These are phyloP conservation scores for Chloroclystis v-ata DNA, from an alignment of 2,888 invertebrate genomes.

Conservation along the genomic window DNA sequence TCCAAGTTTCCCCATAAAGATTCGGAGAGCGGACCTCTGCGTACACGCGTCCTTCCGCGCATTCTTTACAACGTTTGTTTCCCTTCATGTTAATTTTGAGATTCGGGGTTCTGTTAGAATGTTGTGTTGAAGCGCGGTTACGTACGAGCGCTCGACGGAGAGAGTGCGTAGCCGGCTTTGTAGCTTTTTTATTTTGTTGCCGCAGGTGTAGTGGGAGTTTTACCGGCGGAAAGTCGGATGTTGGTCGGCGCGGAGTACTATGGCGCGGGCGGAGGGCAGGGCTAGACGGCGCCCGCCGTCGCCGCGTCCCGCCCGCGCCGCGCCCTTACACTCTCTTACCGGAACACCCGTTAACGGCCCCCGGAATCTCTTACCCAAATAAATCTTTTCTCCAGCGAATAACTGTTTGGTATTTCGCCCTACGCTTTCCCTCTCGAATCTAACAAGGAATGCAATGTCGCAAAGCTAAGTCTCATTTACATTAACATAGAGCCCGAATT, in stretches of 20 bases:
- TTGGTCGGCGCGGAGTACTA: conserved; percentile 81
- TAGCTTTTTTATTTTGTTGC: conserved; percentile 76
- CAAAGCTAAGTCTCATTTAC: conserved; percentile 49
- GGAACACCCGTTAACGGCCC: conserved; percentile 67
- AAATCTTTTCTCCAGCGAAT: conserved; percentile 68
- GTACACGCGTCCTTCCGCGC: conserved; percentile 51
- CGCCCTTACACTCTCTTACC: conserved; percentile 53
- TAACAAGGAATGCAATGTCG: conserved; percentile 74
- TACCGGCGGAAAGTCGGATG: conserved; percentile 80
- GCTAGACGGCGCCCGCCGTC: conserved; percentile 45
- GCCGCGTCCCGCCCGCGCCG: conserved; percentile 38
- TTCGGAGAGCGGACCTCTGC: conserved; percentile 56
- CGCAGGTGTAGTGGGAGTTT: conserved; percentile 81
- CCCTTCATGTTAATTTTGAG: conserved; percentile 47
- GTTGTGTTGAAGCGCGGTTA: conserved; percentile 55
- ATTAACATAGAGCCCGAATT: conserved; percentile 49
- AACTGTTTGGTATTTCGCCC: conserved; percentile 68
- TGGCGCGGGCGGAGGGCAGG: conserved; percentile 69
- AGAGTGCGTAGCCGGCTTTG: conserved; percentile 64
- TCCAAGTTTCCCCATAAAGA: conserved; percentile 69
- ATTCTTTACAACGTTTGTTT: conserved; percentile 50
- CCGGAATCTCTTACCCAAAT: conserved; percentile 67
- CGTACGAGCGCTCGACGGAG: conserved; percentile 47
- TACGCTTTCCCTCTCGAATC: conserved; percentile 50
- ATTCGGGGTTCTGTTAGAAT: conserved; percentile 40